phyloP scores from a whole-genome alignment of 2,888 invertebrate species.

The Tenthredo scrophulariae region DNA sequence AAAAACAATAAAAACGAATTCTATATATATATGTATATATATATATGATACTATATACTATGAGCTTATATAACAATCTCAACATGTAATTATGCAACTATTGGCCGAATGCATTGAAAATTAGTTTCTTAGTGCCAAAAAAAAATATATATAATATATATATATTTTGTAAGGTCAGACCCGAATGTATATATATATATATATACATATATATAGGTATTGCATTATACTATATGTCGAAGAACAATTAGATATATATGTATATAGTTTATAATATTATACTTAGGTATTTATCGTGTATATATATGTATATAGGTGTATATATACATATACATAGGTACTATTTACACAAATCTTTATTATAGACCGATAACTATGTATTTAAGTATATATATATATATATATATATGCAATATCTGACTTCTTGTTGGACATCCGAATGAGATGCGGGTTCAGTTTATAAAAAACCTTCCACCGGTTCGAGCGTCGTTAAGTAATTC shows the following conservation, averaged over 20 bases:
- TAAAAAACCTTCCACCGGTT: neutral
- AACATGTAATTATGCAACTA: neutral
- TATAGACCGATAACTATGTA: neutral
- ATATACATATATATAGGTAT: neutral
- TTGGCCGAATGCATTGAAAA: neutral
- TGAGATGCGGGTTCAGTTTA: conserved; percentile 5
- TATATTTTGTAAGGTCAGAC: neutral
- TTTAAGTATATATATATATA: neutral
- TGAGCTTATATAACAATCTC: too few relatives aligned
- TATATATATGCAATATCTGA: neutral
- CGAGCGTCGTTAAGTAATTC: neutral
- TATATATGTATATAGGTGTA: neutral
- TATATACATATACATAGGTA: neutral
- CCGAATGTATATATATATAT: neutral
- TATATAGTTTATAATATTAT: neutral
- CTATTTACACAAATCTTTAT: neutral
- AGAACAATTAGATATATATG: too few relatives aligned
- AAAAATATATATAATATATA: neutral
- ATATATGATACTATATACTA: too few relatives aligned
- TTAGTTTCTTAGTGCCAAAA: neutral
- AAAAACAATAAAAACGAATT: too few relatives aligned
- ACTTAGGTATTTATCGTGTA: too few relatives aligned
- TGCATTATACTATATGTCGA: too few relatives aligned
- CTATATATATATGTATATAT: too few relatives aligned
- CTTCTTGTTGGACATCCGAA: neutral